Percentiles rank a stretch among this genome's conserved stretches.
Evolutionary conservation across 2,113 vertebrate genomes (phyloP).

Genomic region (Tyrannus savana): DNA sequence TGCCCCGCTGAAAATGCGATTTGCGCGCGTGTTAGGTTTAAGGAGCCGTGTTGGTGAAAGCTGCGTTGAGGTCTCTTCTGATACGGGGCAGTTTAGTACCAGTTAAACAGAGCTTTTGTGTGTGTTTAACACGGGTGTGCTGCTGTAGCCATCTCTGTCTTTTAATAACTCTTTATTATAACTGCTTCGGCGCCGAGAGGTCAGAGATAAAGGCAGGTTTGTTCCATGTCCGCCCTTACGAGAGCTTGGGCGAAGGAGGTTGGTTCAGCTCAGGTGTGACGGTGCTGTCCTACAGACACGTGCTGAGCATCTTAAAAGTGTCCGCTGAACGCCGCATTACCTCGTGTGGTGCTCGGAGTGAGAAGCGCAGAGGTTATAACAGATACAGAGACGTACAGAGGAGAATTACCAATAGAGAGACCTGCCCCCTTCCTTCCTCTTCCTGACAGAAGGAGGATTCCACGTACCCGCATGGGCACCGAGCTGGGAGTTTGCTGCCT

Average conservation of each 20-base stretch:
- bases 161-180: neutral
- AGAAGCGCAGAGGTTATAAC: too few relatives aligned
- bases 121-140: neutral
- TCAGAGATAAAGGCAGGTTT: neutral
- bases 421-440: neutral
- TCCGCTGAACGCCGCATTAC: fast-evolving
- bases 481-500: neutral
- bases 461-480: fast-evolving
- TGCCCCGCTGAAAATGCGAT: neutral
- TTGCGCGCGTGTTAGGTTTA: neutral
- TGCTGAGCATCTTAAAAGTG: neutral
- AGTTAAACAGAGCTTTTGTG: neutral
- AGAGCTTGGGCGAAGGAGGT: neutral
- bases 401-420: neutral
- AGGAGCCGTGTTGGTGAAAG: neutral
- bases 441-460: neutral
- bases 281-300: neutral
- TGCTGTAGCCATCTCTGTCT: neutral
- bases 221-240: fast-evolving
- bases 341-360: neutral
- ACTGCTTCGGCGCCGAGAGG: neutral
- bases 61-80: fast-evolving
- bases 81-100: fast-evolving
- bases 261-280: neutral
- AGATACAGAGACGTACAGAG: fast-evolving